Evolutionary conservation across 2,797 vertebrate species (phyloP).

Genomic region (Rhyacichthys aspro): DNA sequence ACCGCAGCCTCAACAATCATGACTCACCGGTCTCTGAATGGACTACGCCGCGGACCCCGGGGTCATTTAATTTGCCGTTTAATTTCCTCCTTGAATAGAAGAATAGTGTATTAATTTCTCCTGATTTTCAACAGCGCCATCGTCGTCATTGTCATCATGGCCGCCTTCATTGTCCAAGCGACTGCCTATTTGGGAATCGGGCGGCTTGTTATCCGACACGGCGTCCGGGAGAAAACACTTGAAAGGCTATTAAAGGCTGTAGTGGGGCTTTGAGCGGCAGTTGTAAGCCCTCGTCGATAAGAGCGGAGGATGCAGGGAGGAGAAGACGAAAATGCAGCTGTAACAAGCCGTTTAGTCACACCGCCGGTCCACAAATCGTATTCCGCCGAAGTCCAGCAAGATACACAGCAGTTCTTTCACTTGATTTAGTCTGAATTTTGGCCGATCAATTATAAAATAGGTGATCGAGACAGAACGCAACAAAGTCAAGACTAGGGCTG

Average conservation of each 20-base stretch:
- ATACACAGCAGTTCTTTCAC: slow-evolving; percentile 5
- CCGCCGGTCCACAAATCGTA: neutral
- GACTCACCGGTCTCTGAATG: slow-evolving; percentile 48
- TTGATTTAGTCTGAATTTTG: too few relatives aligned
- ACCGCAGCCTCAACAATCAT: slow-evolving; percentile 37
- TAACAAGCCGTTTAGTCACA: slow-evolving; percentile 36
- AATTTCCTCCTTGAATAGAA: slow-evolving; percentile 49
- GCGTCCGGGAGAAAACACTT: slow-evolving; percentile 78
- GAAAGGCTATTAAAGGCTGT: slow-evolving; percentile 78
- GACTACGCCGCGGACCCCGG: slow-evolving; percentile 27
- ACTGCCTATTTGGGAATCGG: slow-evolving; percentile 9
- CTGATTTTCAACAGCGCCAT: slow-evolving; percentile 26
- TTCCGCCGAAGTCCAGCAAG: slow-evolving; percentile 12
- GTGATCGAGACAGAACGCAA: too few relatives aligned
- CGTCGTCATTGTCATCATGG: neutral
- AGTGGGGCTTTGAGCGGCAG: slow-evolving; percentile 68
- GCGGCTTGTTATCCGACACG: slow-evolving; percentile 56
- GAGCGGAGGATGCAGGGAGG: slow-evolving; percentile 65
- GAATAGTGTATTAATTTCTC: slow-evolving; percentile 40
- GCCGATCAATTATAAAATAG: too few relatives aligned
- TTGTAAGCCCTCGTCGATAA: slow-evolving; percentile 67
- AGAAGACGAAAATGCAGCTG: slow-evolving; percentile 55
- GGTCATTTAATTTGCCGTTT: slow-evolving; percentile 60
- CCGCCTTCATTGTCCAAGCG: slow-evolving; percentile 12
- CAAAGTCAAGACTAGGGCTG: too few relatives aligned